A percentile compares a stretch with the other conserved stretches of the same genome.
Evolutionary conservation across 2,888 invertebrate genomes (phyloP).

Genomic region (Epinotia brunnichana): DNA sequence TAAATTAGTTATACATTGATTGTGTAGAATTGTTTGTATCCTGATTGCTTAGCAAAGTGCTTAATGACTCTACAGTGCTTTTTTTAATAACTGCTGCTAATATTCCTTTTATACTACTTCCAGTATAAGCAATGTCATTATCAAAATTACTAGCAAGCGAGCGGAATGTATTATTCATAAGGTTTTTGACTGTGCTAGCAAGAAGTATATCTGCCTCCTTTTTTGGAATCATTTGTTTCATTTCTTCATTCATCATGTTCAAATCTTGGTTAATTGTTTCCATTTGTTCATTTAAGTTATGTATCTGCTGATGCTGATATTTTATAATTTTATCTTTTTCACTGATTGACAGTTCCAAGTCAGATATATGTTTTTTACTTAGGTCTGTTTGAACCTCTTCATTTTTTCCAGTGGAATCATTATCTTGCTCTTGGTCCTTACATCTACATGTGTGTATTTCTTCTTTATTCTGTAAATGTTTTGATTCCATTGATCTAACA

Average conservation of each 20-base stretch:
- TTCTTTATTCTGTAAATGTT: conserved; percentile 11
- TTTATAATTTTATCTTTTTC: conserved; percentile 57
- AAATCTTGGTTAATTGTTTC: conserved; percentile 52
- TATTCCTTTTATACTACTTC: conserved; percentile 64
- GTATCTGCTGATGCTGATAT: conserved; percentile 45
- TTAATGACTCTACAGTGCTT: conserved; percentile 65
- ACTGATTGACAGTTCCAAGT: conserved; percentile 53
- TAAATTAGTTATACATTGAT: not conserved
- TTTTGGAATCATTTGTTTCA: conserved; percentile 45
- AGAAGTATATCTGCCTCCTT: conserved; percentile 49
- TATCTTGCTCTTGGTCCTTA: not conserved
- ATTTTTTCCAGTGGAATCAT: not conserved
- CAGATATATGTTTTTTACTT: conserved; percentile 51
- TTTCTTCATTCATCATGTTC: conserved; percentile 50
- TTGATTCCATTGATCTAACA: conserved; percentile 24
- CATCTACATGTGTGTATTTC: conserved; percentile 6
- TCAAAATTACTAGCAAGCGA: conserved; percentile 67
- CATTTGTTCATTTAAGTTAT: conserved; percentile 52
- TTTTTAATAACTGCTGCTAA: conserved; percentile 70
- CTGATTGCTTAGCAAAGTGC: conserved; percentile 46
- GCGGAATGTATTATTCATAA: conserved; percentile 76
- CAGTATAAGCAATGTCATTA: conserved; percentile 60
- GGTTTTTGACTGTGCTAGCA: conserved; percentile 62
- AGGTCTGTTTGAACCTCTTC: conserved; percentile 44
- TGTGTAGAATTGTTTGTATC: not conserved